Percentiles rank a stretch among this genome's conserved stretches.
These are phyloP conservation scores for Anarhynchus alexandrinus DNA, from an alignment of 2,113 vertebrate genomes.

Conservation along the genomic window DNA sequence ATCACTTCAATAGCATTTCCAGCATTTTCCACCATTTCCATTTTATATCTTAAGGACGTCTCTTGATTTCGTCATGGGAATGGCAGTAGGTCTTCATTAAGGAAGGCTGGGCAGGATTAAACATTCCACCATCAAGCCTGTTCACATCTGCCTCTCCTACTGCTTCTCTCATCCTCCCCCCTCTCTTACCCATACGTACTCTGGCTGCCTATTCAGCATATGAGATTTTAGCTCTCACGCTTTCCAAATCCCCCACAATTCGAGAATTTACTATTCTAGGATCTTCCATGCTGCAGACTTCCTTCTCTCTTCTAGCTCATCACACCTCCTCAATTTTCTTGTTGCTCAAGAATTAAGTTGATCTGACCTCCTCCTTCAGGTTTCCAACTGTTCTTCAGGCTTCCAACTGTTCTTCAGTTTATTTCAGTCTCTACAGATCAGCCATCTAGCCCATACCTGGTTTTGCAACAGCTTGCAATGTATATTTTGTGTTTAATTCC, in stretches of 20 bases:
- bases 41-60: background rate
- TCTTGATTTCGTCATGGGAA: background rate
- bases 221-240: background rate
- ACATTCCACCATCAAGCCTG: background rate
- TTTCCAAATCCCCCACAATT: background rate
- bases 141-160: background rate
- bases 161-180: background rate
- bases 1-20: background rate
- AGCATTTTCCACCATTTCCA: background rate
- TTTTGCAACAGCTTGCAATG: background rate
- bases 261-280: background rate
- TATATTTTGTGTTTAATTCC: background rate
- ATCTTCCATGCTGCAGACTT: background rate
- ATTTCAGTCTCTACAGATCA: background rate
- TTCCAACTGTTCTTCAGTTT: background rate
- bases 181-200: background rate
- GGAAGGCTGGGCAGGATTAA: background rate
- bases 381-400: background rate
- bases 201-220: background rate
- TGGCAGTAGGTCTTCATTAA: background rate
- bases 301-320: background rate
- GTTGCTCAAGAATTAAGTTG: background rate
- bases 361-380: background rate
- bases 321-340: background rate
- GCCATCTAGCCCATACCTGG: background rate